These are phyloP conservation scores for Sciurus carolinensis DNA, from an alignment of 2,797 vertebrate genomes.

Conservation along the genomic window DNA sequence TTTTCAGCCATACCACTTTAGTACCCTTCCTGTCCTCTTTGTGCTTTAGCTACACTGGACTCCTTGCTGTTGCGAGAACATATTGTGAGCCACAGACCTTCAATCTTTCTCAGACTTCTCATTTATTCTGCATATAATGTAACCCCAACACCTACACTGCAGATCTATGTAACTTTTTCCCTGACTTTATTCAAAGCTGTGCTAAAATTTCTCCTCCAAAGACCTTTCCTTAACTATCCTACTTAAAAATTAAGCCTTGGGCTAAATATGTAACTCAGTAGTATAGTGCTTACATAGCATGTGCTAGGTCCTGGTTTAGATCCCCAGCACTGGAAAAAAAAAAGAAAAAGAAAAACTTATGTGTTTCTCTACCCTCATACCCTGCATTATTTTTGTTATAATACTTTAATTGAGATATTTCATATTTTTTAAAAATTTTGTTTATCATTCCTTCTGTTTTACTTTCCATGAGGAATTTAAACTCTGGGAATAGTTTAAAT, in stretches of 20 bases:
- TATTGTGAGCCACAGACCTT: background rate
- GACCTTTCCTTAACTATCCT: background rate
- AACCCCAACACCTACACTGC: background rate
- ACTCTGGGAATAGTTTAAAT: no score
- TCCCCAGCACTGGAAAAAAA: background rate
- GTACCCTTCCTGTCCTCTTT: background rate
- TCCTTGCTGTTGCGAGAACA: background rate
- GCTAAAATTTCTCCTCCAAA: conserved; percentile 34
- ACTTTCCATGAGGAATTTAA: conserved; percentile 26
- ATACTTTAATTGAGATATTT: conserved; percentile 4
- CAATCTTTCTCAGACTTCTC: background rate
- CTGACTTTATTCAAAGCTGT: background rate
- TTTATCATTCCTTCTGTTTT: background rate
- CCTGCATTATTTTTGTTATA: conserved; percentile 21
- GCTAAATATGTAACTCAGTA: background rate
- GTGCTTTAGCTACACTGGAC: background rate
- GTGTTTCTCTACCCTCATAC: background rate
- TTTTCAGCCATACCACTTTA: background rate
- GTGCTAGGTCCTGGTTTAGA: no score
- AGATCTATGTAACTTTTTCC: background rate
- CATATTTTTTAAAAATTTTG: conserved; percentile 8
- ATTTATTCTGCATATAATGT: background rate
- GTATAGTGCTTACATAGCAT: background rate
- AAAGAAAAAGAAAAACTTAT: background rate
- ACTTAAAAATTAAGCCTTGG: conserved; percentile 16